phyloP scores from a whole-genome alignment of 2,797 vertebrate genomes.

The Pseudopleuronectes americanus region DNA sequence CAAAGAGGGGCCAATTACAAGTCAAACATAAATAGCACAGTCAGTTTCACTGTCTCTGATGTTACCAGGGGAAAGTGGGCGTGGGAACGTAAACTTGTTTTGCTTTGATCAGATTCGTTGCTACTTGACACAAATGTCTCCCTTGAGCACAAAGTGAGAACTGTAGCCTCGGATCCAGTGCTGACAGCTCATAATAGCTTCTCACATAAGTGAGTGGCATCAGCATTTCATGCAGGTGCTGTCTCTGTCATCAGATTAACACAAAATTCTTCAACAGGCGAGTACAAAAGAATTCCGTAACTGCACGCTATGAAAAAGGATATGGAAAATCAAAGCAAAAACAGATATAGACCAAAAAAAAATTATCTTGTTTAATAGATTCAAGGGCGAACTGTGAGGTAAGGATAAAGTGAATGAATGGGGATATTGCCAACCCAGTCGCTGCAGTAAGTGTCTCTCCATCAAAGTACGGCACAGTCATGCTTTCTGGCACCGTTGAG shows the following conservation, averaged over 20 bases:
- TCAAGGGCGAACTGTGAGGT: background rate
- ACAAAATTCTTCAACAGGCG: too few relatives aligned
- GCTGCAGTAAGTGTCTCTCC: slow-evolving; percentile 10
- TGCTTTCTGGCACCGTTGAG: background rate
- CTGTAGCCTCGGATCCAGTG: background rate
- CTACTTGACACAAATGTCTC: slow-evolving; percentile 15
- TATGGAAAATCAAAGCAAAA: background rate
- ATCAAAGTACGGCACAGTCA: slow-evolving; percentile 3
- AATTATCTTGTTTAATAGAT: background rate
- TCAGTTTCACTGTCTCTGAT: background rate
- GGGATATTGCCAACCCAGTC: background rate
- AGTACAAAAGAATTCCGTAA: background rate
- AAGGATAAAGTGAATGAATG: background rate
- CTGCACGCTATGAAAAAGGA: background rate
- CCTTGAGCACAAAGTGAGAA: slow-evolving; percentile 5
- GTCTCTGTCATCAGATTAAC: slow-evolving; percentile 8
- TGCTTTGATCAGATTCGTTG: slow-evolving; percentile 13
- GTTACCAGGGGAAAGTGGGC: background rate
- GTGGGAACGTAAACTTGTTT: background rate
- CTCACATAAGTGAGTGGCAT: background rate
- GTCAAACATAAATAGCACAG: background rate
- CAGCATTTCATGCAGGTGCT: slow-evolving; percentile 7
- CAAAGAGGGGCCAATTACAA: too few relatives aligned
- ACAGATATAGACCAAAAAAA: background rate
- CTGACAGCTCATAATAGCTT: slow-evolving; percentile 25